A percentile compares a stretch with the other conserved stretches of the same genome.
Conservation (phyloP, 2,797 vertebrate species). For the Epinephelus malabaricus region DNA sequence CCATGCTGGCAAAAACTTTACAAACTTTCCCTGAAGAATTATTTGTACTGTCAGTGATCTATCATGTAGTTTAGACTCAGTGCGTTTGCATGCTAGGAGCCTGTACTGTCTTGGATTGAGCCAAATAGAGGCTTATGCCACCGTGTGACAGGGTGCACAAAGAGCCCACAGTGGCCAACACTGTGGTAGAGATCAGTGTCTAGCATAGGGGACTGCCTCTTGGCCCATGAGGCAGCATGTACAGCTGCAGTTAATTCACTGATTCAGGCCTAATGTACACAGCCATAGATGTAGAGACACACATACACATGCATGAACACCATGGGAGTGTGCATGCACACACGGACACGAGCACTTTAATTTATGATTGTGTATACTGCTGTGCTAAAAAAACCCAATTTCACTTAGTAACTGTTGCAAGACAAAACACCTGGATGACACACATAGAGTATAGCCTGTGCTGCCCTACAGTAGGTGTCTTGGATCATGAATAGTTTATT, state of each 20-base stretch:
- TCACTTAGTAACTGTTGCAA: conserved; percentile 40
- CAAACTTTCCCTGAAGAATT: conserved; percentile 42
- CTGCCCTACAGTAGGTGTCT: conserved; percentile 8
- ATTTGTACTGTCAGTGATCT: conserved; percentile 48
- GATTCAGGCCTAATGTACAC: conserved; percentile 35
- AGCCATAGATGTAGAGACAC: conserved; percentile 17
- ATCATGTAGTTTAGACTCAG: conserved; percentile 25
- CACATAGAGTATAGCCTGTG: conserved; percentile 24
- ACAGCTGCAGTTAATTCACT: conserved; percentile 28
- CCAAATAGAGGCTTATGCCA: conserved; percentile 23
- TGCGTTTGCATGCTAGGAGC: conserved; percentile 40
- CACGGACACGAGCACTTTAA: conserved; percentile 14
- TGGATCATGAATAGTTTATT: conserved; percentile 34
- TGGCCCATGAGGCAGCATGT: conserved; percentile 12
- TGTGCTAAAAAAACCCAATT: conserved; percentile 26
- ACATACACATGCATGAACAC: conserved; percentile 1
- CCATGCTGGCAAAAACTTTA: conserved; percentile 35
- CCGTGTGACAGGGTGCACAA: conserved; percentile 27
- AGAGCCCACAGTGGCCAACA: conserved; percentile 28
- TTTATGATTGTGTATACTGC: conserved; percentile 16
- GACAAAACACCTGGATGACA: conserved; percentile 56
- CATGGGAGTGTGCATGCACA: background rate
- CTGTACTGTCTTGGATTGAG: background rate
- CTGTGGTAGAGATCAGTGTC: conserved; percentile 19
- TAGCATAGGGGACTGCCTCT: background rate